Percentiles rank a stretch among this genome's conserved stretches.
phyloP scores from a whole-genome alignment of 2,113 vertebrate species.

The Cyprinodon brontotheroides region DNA sequence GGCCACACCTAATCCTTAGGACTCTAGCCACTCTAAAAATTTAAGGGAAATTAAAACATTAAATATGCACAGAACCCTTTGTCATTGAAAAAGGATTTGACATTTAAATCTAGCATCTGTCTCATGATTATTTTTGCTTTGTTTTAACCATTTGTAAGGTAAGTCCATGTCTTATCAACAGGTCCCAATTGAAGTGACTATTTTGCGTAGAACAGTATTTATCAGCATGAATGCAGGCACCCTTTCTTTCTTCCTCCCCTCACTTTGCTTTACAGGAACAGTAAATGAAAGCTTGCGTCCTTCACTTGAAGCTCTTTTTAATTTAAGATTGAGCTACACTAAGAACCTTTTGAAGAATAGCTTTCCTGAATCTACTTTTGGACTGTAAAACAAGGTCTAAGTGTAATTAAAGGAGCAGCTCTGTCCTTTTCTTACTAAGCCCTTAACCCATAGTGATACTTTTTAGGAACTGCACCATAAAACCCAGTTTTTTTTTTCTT shows the following conservation, averaged over 20 bases:
- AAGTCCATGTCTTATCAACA: conserved; percentile 50
- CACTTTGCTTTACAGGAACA: conserved; percentile 50
- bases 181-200: conserved; percentile 45
- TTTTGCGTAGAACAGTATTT: neutral
- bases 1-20: neutral
- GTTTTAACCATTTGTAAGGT: neutral
- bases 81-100: neutral
- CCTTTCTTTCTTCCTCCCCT: conserved; percentile 53
- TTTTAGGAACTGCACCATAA: conserved; percentile 78
- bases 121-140: neutral
- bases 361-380: conserved; percentile 75
- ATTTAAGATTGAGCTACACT: conserved; percentile 60
- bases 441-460: conserved; percentile 80
- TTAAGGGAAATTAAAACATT: too few species aligned
- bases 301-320: conserved; percentile 61
- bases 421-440: conserved; percentile 57
- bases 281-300: conserved; percentile 71
- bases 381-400: conserved; percentile 79
- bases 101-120: too few species aligned
- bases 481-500: conserved; percentile 65
- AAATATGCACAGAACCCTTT: neutral
- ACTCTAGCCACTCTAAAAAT: too few species aligned
- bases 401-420: conserved; percentile 72
- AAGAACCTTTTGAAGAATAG: conserved; percentile 71
- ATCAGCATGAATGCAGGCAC: conserved; percentile 36